These are phyloP conservation scores for Eupithecia vulgata DNA, from an alignment of 2,888 invertebrate species.

Conservation along the genomic window DNA sequence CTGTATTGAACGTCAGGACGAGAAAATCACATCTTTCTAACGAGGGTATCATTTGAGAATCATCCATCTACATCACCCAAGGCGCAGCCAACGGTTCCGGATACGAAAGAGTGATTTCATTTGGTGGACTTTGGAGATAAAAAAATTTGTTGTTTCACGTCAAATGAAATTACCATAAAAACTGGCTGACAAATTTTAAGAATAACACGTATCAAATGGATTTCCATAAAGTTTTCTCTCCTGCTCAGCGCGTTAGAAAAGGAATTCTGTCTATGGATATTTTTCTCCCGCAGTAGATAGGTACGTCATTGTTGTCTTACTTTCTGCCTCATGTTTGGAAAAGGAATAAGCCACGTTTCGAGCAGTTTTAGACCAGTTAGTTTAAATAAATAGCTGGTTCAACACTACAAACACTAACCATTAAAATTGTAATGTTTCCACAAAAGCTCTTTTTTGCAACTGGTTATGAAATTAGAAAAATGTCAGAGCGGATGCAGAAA, in stretches of 20 bases:
- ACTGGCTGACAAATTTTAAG: no score
- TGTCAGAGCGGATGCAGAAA: conserved; percentile 36
- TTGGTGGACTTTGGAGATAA: not conserved
- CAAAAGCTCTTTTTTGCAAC: not conserved
- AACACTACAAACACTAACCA: not conserved
- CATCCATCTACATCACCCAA: no score
- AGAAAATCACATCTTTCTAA: not conserved
- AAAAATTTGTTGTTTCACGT: no score
- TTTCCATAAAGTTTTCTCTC: not conserved
- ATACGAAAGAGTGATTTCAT: not conserved
- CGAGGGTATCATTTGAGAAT: not conserved
- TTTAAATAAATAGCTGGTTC: not conserved
- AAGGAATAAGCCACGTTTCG: not conserved
- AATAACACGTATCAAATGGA: not conserved
- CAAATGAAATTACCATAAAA: no score
- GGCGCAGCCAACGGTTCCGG: not conserved
- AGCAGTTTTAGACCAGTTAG: not conserved
- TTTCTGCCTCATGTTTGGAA: not conserved
- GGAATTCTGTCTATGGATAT: not conserved
- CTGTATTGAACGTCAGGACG: not conserved
- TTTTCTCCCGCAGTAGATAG: not conserved
- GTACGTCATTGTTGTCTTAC: not conserved
- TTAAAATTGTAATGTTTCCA: not conserved
- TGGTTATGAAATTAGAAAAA: conserved; percentile 4
- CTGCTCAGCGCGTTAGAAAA: not conserved